Evolutionary conservation across 35 echinoderm and acorn worm genomes (phyloP), one percentile per base, ranked within the genome.

Genomic region (Heliocidaris tuberculata): DNA sequence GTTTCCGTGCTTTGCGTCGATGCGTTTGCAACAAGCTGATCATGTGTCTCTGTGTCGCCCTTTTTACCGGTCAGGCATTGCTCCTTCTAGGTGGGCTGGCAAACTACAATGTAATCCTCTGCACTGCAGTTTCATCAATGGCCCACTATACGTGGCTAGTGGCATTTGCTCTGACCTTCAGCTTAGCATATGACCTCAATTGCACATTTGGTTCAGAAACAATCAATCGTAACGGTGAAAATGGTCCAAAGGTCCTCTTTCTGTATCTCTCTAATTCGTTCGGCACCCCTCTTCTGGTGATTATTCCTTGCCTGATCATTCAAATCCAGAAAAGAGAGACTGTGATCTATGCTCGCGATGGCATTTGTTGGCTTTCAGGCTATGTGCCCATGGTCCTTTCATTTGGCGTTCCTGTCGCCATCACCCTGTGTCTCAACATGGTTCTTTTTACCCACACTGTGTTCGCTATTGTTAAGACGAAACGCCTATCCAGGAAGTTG

Each of bases 151-250:
- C 50, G 9, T 92, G 90, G 90, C 90, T 92, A 24, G 90, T 92
- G 47, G 90, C 90, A 11, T 92, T 92, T 92, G 90, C 90, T 10
- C 49, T 92, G 90, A 50, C 90, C 19, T 92, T 92, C 90, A 92
- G 31, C 50, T 29, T 92, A 29, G 90, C 90, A 31, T 92, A 92
- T 48, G 90, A 92, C 49, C 90, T 92, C 90, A 92, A 92, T n/a
- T 48, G 90, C 90, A 92, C 90, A 15, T 92, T 92, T n/a, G 90
- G 90, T 13, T 50, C 90, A 1, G 31, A 88, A 13, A 42, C 49
- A 30, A 92, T 92, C 47, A 56, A 3, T 30, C 90, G 90, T 29
- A 50, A 2, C 5, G 31, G 47, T 13, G 90, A 92, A 15, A 56
- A 92, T 5, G 90, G 48, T 17, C 31, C 90, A 31, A 92, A 92